Evolutionary conservation across 2,888 invertebrate genomes (phyloP), one percentile per base, ranked within the genome.

Genomic region (Leucozona laternaria): DNA sequence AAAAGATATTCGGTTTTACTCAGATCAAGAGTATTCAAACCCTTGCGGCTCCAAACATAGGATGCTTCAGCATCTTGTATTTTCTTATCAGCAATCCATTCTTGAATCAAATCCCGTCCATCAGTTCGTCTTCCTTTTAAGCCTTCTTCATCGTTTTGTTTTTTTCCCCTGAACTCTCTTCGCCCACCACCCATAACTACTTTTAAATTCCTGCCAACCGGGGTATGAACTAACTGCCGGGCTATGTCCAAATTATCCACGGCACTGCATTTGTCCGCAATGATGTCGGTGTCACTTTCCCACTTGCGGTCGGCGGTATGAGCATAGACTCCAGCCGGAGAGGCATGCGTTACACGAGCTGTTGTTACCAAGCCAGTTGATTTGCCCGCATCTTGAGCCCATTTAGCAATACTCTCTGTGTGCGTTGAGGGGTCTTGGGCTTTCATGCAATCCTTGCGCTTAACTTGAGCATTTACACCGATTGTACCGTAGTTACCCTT

Each of bases 281-380:
- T 89, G 40, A 95, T 94, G 95, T 60, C 95, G 0, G 93, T 92
- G 89, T 97, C 96, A 40, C 92, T 93, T 90, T 97, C 96, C 96
- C 96, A 97, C 57, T 94, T 92, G 7, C 97, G 93, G 82, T 95
- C 93, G 0, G 96, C 94, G 0, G 94, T 94, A 90, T 96, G 96
- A 0, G 96, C 95, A 90, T 96, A 97, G 0, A 95, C 93, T 0
- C 96, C 96, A 0, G 95, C 95, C 0, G 97, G 97, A 0, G 96
- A 95, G 0, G 97, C 97, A 90, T 97, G 96, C 0, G 97, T 97
- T 1, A 97, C 95, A 53, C 96, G 93, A 0, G 96, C 95, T 0
- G 95, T 96, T 0, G 97, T 97, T 2, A 97, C 96, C 4, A 96
- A 90, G 6, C 96, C 96, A 8, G 95, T 94, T 25, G 93, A 93